Evolutionary conservation across 2,888 invertebrate species (phyloP), one percentile per base, ranked within the genome.

Genomic region (Uropetala carovei): DNA sequence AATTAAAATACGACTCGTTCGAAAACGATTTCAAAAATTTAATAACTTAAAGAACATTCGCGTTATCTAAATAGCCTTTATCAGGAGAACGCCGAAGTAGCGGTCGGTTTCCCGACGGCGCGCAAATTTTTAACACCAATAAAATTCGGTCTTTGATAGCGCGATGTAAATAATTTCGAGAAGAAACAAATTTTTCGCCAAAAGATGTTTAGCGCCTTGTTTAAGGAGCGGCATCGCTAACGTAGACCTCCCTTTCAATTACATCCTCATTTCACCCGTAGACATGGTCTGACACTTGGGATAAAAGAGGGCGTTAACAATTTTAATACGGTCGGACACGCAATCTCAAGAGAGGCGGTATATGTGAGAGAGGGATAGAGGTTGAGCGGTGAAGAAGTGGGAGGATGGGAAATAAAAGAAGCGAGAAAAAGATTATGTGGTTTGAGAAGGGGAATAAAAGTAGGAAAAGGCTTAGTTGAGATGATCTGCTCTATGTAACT

Each of bases 291-390:
- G 89, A 89, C 89, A 43, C 27, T 30, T 27, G 30, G 59, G 16
- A 30, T 27, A 13, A 64, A 89, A 43, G 68, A 43, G 43, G 64
- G 89, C 89, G 89, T 89, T 75, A 89, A 43, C 89, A 43, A 89
- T 89, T 89, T 30, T 60, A 64, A 89, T 27, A 30, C 7, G 30
- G 43, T 56, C 64, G n/a, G 64, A 68, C 89, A 89, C 89, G 89
- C 89, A 64, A 64, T 43, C 64, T 56, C 83, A 14, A 13, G 82
- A 30, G 82, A 16, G n/a, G 13, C 10, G 11, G 14, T 8, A 7
- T 14, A 14, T 16, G 30, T 18, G 86, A 59, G 22, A 22, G 85
- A 22, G 59, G 11, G 30, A 27, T 16, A 43, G 18, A 14, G 27
- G 27, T 86, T 18, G 83, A 4, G 56, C 10, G 56, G 43, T 43